phyloP scores from a whole-genome alignment of 2,888 invertebrate species.

The Rhogogaster chlorosoma region DNA sequence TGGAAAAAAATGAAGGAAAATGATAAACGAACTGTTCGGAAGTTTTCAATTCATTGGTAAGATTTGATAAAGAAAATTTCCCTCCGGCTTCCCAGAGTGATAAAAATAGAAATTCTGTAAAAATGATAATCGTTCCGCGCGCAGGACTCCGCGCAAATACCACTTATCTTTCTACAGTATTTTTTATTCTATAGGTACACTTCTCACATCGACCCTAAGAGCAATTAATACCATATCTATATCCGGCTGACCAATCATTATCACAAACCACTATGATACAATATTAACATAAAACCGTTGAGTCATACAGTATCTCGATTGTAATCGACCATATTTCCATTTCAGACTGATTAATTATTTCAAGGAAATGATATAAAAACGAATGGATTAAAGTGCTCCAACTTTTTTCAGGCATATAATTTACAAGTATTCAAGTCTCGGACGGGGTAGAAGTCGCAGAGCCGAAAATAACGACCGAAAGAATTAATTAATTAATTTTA shows the following conservation, averaged over 20 bases:
- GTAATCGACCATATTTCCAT: not conserved
- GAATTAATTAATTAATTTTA: no score
- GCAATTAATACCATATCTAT: not conserved
- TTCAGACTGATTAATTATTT: not conserved
- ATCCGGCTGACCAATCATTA: not conserved
- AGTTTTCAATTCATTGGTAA: not conserved
- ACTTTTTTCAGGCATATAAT: not conserved
- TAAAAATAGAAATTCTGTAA: not conserved
- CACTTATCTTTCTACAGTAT: not conserved
- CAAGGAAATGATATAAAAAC: not conserved
- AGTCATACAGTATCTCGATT: not conserved
- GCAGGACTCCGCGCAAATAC: not conserved
- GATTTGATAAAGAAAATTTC: not conserved
- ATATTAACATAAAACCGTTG: not conserved
- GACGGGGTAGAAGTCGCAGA: no score
- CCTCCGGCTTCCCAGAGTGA: not conserved
- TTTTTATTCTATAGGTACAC: not conserved
- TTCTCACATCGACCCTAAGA: not conserved
- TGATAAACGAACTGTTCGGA: not conserved
- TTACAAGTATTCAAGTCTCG: no score
- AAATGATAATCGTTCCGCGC: not conserved
- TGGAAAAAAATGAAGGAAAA: not conserved
- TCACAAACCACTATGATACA: not conserved
- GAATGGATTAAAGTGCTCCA: not conserved
- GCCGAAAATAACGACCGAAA: no score